Evolutionary conservation across 2,113 vertebrate species (phyloP), one percentile per base, ranked within the genome.

Genomic region (Platysteira castanea): DNA sequence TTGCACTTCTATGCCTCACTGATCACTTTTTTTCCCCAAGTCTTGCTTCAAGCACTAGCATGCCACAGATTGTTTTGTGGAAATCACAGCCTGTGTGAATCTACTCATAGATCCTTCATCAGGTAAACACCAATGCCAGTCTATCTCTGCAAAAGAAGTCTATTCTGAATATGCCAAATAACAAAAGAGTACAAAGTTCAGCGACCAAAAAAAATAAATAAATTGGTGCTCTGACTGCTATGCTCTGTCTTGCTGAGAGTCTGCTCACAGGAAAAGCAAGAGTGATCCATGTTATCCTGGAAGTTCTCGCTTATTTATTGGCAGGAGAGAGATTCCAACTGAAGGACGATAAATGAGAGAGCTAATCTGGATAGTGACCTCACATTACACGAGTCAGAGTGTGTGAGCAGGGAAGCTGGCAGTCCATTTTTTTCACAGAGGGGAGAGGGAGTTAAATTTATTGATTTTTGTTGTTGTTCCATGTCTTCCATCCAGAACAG

Each of bases 21-120:
- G 68, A 87, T 88, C 89, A 52, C 77, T 86, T 95, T 96, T 96
- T 11, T 97, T 92, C 75, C 79, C 79, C 12, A 74, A 96, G 85
- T 95, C 79, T 87, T 95, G 84, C 80, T 90, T 85, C 89, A 95
- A 94, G 94, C 80, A 82, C 94, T 87, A 84, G 61, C 82, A 28
- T 91, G 96, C 56, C 91, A 88, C 87, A 96, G 89, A 92, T 95
- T 93, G 78, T 93, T 96, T 96, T 94, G 89, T 64, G 59, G 69
- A 83, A 97, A 90, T 98, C 86, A 88, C 89, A 92, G 89, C 94
- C 84, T 69, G n/a, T 93, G 68, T 60, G 83, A 95, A 97, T 96
- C 94, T 68, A 22, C 70, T 92, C 64, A 50, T 37, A 89, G 85
- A 89, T 90, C 93, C 84, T 97, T 94, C 87, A 80, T 90, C 89